phyloP scores from a whole-genome alignment of 1,140 invertebrate genomes.

The Halyomorpha halys region DNA sequence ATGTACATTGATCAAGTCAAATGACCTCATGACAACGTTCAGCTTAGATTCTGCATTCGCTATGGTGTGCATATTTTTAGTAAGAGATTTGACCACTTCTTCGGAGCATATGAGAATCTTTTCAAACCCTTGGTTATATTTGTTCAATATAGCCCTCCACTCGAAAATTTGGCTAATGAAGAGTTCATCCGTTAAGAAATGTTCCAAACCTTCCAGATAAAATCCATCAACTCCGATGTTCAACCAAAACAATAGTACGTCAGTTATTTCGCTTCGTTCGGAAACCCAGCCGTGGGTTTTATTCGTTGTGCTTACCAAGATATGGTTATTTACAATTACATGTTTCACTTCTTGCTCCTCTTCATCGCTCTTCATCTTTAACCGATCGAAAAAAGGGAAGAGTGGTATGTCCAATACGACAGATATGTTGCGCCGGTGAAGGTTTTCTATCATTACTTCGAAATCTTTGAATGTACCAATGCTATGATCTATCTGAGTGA shows the following conservation, averaged over 20 bases:
- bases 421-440: conserved; percentile 56
- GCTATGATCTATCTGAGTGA: conserved; percentile 48
- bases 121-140: conserved; percentile 36
- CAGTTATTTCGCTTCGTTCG: conserved; percentile 30
- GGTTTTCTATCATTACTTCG: conserved; percentile 42
- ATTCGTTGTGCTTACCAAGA: conserved; percentile 21
- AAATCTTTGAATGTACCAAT: conserved; percentile 57
- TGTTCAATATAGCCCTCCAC: conserved; percentile 52
- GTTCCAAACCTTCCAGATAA: conserved; percentile 60
- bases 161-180: conserved; percentile 42
- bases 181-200: conserved; percentile 38
- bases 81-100: conserved; percentile 36
- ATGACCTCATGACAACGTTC: conserved; percentile 43
- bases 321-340: conserved; percentile 30
- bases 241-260: conserved; percentile 53
- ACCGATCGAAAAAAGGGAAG: conserved; percentile 42
- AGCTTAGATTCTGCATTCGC: conserved; percentile 36
- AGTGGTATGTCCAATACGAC: conserved; percentile 66
- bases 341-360: conserved; percentile 19
- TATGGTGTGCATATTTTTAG: conserved; percentile 3
- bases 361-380: conserved; percentile 12
- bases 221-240: conserved; percentile 62
- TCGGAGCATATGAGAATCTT: conserved; percentile 57
- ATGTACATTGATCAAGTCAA: conserved; percentile 60
- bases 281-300: conserved; percentile 4